Conservation (phyloP, 2,888 invertebrate species). For the Oscheius sp. region DNA sequence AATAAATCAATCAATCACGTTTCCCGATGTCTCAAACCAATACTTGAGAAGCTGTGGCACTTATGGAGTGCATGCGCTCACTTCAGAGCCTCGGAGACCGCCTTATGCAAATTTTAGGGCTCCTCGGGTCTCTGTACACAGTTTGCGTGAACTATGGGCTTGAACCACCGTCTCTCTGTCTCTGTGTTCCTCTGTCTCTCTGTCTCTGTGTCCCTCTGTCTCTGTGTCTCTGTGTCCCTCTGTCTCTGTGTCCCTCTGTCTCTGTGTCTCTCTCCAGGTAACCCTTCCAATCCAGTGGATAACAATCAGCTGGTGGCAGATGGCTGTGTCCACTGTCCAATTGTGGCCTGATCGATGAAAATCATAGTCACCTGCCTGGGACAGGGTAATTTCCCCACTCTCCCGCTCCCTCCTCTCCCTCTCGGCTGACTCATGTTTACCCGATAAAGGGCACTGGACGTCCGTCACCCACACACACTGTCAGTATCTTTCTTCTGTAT, state of each 20-base stretch:
- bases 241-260: neutral
- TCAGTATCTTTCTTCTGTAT: neutral
- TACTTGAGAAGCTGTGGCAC: too few species aligned
- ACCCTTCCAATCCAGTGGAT: neutral
- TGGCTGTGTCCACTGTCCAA: neutral
- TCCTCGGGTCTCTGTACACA: too few species aligned
- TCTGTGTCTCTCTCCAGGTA: neutral
- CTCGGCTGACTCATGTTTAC: conserved; percentile 32
- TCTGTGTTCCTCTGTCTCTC: neutral
- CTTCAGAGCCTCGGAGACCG: too few species aligned
- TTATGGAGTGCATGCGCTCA: too few species aligned
- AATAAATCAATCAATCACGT: too few species aligned
- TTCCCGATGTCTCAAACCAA: too few species aligned
- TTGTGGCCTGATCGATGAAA: conserved; percentile 11
- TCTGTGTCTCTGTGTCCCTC: neutral
- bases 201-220: neutral
- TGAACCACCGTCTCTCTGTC: too few species aligned
- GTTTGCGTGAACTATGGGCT: too few species aligned
- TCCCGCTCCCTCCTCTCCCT: neutral
- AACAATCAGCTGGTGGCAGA: neutral
- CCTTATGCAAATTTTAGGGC: too few species aligned
- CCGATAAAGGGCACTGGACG: conserved; percentile 19
- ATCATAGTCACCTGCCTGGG: conserved; percentile 11
- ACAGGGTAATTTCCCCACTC: conserved; percentile 4
- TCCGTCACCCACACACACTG: neutral